Evolutionary conservation across 2,888 invertebrate genomes (phyloP).

Genomic region (Microctonus hyperodae): DNA sequence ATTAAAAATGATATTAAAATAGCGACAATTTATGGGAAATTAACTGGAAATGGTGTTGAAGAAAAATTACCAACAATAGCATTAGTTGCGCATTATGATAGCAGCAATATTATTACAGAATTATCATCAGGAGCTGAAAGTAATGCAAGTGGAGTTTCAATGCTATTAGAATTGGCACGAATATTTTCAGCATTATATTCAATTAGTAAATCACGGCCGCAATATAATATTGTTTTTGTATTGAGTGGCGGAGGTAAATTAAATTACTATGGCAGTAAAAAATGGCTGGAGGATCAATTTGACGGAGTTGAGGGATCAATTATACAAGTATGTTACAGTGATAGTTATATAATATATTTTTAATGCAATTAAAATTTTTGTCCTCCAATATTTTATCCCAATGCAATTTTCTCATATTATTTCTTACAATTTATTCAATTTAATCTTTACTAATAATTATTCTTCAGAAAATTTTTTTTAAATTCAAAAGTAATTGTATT

Average conservation of each 20-base stretch:
- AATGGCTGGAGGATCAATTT: constrained; percentile 93
- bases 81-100: constrained; percentile 92
- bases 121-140: constrained; percentile 90
- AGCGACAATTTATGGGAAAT: constrained; percentile 85
- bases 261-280: constrained; percentile 95
- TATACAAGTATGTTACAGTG: constrained; percentile 70
- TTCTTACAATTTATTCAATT: no score
- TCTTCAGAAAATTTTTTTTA: no score
- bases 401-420: no score
- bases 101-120: constrained; percentile 87
- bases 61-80: constrained; percentile 85
- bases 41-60: constrained; percentile 76
- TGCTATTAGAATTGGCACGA: constrained; percentile 85
- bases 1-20: constrained; percentile 82
- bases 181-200: constrained; percentile 88
- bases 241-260: constrained; percentile 90
- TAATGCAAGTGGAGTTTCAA: constrained; percentile 89
- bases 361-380: constrained; percentile 29
- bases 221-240: constrained; percentile 84
- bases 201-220: constrained; percentile 74
- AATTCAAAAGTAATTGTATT: no score
- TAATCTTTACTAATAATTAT: no score
- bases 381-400: no score
- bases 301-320: constrained; percentile 78
- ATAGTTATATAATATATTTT: constrained; percentile 17